Conservation (phyloP, 37 sponge, comb jelly and placozoan genomes). For the Haliclona indistincta region DNA sequence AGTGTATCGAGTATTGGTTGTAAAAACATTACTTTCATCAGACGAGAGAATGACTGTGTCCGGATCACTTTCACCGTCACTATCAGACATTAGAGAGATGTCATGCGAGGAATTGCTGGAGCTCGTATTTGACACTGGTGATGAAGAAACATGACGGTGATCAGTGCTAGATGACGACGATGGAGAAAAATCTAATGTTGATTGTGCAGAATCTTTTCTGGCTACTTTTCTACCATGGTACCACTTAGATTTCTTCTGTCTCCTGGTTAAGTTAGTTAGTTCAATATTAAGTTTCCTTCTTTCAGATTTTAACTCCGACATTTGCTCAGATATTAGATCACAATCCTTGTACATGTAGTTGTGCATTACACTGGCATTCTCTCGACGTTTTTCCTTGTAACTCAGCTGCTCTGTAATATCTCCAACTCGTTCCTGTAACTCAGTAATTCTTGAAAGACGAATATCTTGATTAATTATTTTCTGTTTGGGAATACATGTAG, state of each 20-base stretch:
- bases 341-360: neutral
- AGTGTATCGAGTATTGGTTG: too few species aligned
- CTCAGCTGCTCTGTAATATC: neutral
- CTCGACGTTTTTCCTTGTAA: constrained; percentile 10
- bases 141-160: neutral
- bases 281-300: neutral
- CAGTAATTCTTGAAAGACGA: neutral
- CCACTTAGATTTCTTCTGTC: neutral
- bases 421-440: neutral
- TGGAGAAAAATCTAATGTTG: neutral
- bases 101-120: too few species aligned
- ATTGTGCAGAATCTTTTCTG: too few species aligned
- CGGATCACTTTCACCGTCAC: too few species aligned
- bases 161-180: neutral
- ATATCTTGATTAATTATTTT: neutral
- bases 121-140: too few species aligned
- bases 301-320: neutral
- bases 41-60: too few species aligned
- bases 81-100: too few species aligned
- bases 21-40: too few species aligned
- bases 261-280: neutral
- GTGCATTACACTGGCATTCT: neutral
- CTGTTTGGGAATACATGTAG: neutral
- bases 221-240: neutral
- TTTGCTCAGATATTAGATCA: neutral